A percentile compares a stretch with the other conserved stretches of the same genome.
phyloP scores from a whole-genome alignment of 2,888 invertebrate genomes.

The Chymomyza fuscimana region DNA sequence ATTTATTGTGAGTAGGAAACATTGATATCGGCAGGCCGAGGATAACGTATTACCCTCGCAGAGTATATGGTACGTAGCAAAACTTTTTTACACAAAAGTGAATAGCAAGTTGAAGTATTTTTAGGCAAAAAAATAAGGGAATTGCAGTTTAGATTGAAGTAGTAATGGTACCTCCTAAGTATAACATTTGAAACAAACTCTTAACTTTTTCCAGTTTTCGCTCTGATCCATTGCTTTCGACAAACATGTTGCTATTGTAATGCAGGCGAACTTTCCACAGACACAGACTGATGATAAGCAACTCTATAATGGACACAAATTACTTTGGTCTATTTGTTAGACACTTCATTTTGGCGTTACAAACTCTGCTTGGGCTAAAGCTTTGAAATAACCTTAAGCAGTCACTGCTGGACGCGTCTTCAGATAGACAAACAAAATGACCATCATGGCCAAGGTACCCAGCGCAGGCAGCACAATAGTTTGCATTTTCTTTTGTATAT shows the following conservation, averaged over 20 bases:
- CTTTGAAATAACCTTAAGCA: neutral
- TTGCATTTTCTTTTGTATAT: constrained; percentile 88
- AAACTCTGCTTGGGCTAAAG: neutral
- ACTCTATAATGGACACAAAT: no score
- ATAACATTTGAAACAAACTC: no score
- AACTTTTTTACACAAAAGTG: no score
- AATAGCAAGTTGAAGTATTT: no score
- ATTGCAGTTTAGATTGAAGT: no score
- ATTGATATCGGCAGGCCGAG: no score
- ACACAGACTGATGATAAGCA: neutral
- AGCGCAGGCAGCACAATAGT: constrained; percentile 86
- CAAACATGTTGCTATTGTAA: neutral
- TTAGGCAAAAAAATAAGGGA: no score
- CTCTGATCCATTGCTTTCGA: neutral
- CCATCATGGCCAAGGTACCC: constrained; percentile 85
- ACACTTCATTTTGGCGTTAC: neutral
- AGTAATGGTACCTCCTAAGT: no score
- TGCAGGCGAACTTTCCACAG: neutral
- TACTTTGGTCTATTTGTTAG: neutral
- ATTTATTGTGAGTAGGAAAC: neutral
- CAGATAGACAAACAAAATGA: constrained; percentile 88
- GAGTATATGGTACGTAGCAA: no score
- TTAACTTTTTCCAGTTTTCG: no score
- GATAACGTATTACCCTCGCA: no score
- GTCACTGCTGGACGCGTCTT: constrained; percentile 85